Percentiles rank a stretch among this genome's conserved stretches.
Conservation (phyloP, 2,888 invertebrate genomes). For the Cephus nigrinus region DNA sequence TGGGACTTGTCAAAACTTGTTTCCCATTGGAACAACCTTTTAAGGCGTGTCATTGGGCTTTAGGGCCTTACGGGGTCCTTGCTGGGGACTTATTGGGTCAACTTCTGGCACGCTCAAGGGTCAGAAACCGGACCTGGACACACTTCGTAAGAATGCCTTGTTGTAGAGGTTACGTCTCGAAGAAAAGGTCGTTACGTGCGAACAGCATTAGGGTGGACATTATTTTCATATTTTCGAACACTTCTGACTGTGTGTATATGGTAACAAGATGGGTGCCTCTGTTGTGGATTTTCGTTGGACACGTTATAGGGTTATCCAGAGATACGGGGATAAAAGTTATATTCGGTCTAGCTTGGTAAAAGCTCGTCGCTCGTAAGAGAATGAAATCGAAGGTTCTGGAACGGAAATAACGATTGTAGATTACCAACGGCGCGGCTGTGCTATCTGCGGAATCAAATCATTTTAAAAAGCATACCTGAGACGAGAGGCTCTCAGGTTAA, state of each 20-base stretch:
- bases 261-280: neutral
- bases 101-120: constrained; percentile 44
- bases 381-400: constrained; percentile 34
- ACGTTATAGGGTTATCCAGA: neutral
- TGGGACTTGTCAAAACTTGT: constrained; percentile 63
- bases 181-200: neutral
- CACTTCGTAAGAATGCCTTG: constrained; percentile 19
- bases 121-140: constrained; percentile 56
- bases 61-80: constrained; percentile 14
- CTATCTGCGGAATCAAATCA: constrained; percentile 58
- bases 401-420: constrained; percentile 57
- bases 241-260: neutral
- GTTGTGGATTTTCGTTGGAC: neutral
- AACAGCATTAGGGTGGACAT: neutral
- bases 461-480: constrained; percentile 43
- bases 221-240: neutral
- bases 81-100: constrained; percentile 40
- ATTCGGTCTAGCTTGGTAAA: neutral
- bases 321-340: neutral
- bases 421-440: constrained; percentile 34
- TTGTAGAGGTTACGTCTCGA: neutral
- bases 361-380: constrained; percentile 21
- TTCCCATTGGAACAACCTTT: constrained; percentile 27
- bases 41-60: neutral
- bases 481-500: constrained; percentile 44